Evolutionary conservation across 2,797 vertebrate species (phyloP).

Genomic region (Oophaga sylvatica): DNA sequence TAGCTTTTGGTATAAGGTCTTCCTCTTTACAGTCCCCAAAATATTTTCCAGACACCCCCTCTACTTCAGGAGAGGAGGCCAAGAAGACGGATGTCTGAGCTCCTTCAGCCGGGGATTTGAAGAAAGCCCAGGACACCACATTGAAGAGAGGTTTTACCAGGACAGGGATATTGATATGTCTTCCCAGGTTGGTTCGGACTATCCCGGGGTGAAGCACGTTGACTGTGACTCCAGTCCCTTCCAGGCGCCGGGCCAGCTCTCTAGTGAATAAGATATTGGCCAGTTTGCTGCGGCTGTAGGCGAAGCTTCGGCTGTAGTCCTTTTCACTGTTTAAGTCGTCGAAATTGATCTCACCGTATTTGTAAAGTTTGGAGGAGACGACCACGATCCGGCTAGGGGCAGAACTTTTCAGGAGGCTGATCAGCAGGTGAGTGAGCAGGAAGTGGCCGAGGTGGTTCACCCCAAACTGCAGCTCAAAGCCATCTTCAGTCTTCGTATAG

Average conservation of each 20-base stretch:
- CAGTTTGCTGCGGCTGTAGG: constrained; percentile 87
- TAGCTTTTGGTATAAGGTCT: constrained; percentile 83
- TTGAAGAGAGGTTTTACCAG: constrained; percentile 84
- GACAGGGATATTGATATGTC: constrained; percentile 81
- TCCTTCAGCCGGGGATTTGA: constrained; percentile 85
- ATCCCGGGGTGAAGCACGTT: constrained; percentile 89
- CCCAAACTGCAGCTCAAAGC: constrained; percentile 93
- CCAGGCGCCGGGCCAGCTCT: constrained; percentile 82
- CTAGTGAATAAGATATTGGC: constrained; percentile 89
- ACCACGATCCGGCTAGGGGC: constrained; percentile 87
- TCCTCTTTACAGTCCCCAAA: constrained; percentile 88
- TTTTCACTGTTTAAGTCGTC: constrained; percentile 89
- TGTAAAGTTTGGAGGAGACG: constrained; percentile 92
- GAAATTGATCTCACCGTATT: constrained; percentile 89
- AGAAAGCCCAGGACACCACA: constrained; percentile 84
- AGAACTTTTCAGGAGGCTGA: constrained; percentile 87
- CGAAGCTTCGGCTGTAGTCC: constrained; percentile 84
- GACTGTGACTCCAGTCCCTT: constrained; percentile 81
- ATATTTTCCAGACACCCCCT: constrained; percentile 82
- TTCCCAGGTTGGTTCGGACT: constrained; percentile 87
- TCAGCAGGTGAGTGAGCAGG: constrained; percentile 88
- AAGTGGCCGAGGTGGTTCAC: constrained; percentile 97
- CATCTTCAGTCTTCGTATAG: constrained; percentile 88
- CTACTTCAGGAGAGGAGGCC: constrained; percentile 84
- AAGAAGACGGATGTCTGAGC: constrained; percentile 85